Evolutionary conservation across 2,113 vertebrate genomes (phyloP).

Genomic region (Pituophis catenifer): DNA sequence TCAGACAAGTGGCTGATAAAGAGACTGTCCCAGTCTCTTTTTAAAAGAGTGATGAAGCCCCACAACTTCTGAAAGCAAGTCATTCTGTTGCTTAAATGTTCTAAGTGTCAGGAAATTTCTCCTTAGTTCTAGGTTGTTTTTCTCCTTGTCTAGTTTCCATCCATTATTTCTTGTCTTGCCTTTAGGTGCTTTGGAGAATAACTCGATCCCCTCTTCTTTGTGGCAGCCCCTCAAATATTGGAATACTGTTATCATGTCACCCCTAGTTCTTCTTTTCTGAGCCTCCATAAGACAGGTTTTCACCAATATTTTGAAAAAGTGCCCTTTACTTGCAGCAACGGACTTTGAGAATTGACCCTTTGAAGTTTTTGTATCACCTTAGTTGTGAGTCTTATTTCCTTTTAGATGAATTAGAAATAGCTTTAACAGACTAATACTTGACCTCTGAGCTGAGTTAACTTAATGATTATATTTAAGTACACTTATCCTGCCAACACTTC

Average conservation of each 20-base stretch:
- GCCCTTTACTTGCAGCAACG: background rate
- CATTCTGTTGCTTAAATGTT: background rate
- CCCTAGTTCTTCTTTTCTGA: background rate
- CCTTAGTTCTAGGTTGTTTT: background rate
- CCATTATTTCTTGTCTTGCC: background rate
- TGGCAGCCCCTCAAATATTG: background rate
- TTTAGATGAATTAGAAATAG: background rate
- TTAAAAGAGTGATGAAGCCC: background rate
- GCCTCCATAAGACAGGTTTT: background rate
- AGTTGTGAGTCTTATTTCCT: background rate
- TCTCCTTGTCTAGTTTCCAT: background rate
- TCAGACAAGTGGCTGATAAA: background rate
- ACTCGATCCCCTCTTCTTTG: background rate
- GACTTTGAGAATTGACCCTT: background rate
- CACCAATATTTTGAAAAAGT: background rate
- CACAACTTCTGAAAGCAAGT: background rate
- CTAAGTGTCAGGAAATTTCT: background rate
- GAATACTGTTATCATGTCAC: background rate
- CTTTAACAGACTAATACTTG: background rate
- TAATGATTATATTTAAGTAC: background rate
- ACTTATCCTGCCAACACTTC: background rate
- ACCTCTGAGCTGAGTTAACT: background rate
- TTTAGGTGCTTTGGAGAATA: background rate
- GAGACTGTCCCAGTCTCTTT: too few relatives aligned
- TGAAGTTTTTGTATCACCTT: background rate